Conservation (phyloP, 1,140 invertebrate genomes). For the Batillaria attramentaria region DNA sequence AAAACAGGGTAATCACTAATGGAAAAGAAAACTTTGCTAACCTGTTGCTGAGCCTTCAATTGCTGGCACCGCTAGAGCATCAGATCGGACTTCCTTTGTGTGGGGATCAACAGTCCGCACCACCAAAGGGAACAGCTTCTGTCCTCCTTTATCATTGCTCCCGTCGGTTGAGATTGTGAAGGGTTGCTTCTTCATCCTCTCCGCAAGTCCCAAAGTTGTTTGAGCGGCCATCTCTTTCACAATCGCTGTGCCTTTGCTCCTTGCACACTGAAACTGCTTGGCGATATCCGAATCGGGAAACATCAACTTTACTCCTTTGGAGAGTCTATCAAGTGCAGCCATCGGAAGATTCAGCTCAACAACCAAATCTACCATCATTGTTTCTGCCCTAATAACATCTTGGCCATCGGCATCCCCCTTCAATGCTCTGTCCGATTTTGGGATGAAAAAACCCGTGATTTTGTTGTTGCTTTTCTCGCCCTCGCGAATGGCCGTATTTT, state of each 20-base stretch:
- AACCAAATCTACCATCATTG: not conserved
- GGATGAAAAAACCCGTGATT: not conserved
- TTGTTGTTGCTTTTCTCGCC: not conserved
- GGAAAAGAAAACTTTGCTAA: not conserved
- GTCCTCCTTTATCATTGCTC: slow-evolving; percentile 9
- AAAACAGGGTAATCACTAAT: too few species aligned
- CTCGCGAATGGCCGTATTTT: too few species aligned
- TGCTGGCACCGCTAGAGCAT: not conserved
- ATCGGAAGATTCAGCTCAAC: not conserved
- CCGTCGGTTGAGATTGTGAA: slow-evolving; percentile 11
- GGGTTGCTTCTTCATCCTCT: not conserved
- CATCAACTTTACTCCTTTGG: not conserved
- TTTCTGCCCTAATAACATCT: not conserved
- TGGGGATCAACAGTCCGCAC: slow-evolving; percentile 15
- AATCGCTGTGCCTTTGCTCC: slow-evolving; percentile 2
- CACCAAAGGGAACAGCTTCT: not conserved
- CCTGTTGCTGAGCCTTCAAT: slow-evolving; percentile 14
- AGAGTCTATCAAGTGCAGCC: not conserved
- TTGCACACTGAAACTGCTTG: not conserved
- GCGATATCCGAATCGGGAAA: not conserved
- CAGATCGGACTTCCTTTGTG: not conserved
- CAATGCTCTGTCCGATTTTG: not conserved
- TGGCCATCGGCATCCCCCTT: not conserved
- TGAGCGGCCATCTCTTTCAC: not conserved
- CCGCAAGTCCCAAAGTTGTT: not conserved